Evolutionary conservation across 2,888 invertebrate genomes (phyloP).

Genomic region (Machimus rusticus): DNA sequence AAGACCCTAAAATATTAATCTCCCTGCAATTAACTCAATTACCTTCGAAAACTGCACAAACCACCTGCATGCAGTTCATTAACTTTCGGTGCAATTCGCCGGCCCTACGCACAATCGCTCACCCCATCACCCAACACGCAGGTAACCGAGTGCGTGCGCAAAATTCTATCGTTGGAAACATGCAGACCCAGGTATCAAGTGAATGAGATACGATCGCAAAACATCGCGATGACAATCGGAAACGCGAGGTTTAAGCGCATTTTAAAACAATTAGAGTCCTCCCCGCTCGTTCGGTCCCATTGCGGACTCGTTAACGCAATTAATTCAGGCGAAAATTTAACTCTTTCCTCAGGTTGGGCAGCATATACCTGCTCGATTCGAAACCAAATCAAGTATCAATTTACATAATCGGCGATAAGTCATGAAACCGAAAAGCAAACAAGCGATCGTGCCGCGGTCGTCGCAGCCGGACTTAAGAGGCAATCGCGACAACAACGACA

Average conservation of each 20-base stretch:
- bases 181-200: neutral
- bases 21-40: neutral
- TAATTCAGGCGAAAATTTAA: neutral
- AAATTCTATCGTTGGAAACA: neutral
- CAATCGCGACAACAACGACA: neutral
- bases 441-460: neutral
- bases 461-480: neutral
- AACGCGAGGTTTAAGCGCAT: neutral
- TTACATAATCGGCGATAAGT: slow-evolving; percentile 7
- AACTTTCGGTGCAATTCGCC: neutral
- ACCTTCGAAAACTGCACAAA: neutral
- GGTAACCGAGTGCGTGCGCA: neutral
- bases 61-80: neutral
- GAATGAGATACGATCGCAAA: neutral
- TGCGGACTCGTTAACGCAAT: neutral
- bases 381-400: neutral
- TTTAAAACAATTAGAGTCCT: neutral
- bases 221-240: neutral
- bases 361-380: neutral
- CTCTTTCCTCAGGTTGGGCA: neutral
- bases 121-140: neutral
- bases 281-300: neutral
- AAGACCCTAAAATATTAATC: neutral
- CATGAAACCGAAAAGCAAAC: neutral
- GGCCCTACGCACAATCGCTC: neutral